These are phyloP conservation scores for Drosophila neonasuta DNA, from an alignment of 2,888 invertebrate species.

Conservation along the genomic window DNA sequence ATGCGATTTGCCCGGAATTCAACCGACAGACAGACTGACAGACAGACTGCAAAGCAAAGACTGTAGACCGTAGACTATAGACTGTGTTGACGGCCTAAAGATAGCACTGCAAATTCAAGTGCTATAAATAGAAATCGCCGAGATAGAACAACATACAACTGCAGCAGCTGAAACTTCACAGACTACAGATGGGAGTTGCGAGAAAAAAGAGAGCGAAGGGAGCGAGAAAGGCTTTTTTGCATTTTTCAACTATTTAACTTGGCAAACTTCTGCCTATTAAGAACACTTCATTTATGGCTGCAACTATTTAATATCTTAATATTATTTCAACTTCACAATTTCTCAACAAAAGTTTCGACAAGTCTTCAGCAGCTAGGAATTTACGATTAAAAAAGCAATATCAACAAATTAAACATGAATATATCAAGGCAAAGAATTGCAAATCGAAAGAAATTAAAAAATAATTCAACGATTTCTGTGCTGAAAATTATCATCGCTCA, in stretches of 20 bases:
- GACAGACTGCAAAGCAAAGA: conserved; percentile 36
- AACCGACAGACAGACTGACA: conserved; percentile 10
- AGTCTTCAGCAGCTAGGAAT: no score
- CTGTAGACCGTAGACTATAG: conserved; percentile 4
- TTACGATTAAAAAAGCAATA: not conserved
- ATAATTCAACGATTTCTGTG: not conserved
- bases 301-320: not conserved
- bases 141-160: conserved; percentile 19
- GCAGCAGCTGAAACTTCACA: conserved; percentile 57
- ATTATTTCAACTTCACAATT: not conserved
- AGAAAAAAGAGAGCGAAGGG: not conserved
- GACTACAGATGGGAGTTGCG: conserved; percentile 18
- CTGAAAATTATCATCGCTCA: not conserved
- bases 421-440: not conserved
- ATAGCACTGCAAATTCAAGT: conserved; percentile 59
- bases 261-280: not conserved
- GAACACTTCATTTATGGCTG: not conserved
- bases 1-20: conserved; percentile 63
- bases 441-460: not conserved
- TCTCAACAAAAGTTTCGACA: no score
- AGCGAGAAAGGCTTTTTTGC: conserved; percentile 7
- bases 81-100: conserved; percentile 42
- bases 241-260: no score
- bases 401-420: not conserved
- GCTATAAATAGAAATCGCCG: conserved; percentile 64